Evolutionary conservation across 1,140 invertebrate genomes (phyloP).

Genomic region (Musca domestica): DNA sequence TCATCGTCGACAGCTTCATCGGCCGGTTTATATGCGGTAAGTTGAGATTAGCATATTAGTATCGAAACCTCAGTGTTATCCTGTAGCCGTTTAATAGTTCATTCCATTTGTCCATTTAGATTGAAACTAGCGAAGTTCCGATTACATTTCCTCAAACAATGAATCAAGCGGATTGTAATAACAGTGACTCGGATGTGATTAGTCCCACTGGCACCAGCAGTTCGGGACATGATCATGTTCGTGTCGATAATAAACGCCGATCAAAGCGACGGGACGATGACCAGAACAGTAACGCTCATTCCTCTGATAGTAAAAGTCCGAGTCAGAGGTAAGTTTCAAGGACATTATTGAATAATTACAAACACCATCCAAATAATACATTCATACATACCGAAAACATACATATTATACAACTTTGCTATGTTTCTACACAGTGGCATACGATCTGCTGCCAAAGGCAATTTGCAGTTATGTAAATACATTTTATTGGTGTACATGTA

Average conservation of each 20-base stretch:
- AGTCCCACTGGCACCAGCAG: conserved; percentile 50
- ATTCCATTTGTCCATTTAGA: conserved; percentile 41
- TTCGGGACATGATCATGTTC: conserved; percentile 36
- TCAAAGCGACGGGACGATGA: conserved; percentile 58
- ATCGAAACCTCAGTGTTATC: too few relatives aligned
- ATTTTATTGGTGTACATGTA: too few relatives aligned
- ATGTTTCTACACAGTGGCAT: too few relatives aligned
- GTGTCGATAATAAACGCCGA: conserved; percentile 15
- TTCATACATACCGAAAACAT: too few relatives aligned
- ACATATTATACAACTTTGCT: too few relatives aligned
- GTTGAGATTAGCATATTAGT: conserved; percentile 19
- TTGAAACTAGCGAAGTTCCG: conserved; percentile 51
- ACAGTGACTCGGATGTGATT: conserved; percentile 50
- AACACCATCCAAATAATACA: neutral
- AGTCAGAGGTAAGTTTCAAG: conserved; percentile 59
- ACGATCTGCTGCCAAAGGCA: too few relatives aligned
- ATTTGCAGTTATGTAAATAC: too few relatives aligned
- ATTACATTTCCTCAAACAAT: conserved; percentile 44
- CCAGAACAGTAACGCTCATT: conserved; percentile 63
- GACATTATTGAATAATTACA: neutral
- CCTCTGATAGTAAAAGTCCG: conserved; percentile 65
- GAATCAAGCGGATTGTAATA: conserved; percentile 43
- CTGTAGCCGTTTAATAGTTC: too few relatives aligned
- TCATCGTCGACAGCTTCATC: conserved; percentile 54
- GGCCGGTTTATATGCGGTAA: conserved; percentile 60